Evolutionary conservation across 2,888 invertebrate genomes (phyloP).

Genomic region (Tenthredo amoena): DNA sequence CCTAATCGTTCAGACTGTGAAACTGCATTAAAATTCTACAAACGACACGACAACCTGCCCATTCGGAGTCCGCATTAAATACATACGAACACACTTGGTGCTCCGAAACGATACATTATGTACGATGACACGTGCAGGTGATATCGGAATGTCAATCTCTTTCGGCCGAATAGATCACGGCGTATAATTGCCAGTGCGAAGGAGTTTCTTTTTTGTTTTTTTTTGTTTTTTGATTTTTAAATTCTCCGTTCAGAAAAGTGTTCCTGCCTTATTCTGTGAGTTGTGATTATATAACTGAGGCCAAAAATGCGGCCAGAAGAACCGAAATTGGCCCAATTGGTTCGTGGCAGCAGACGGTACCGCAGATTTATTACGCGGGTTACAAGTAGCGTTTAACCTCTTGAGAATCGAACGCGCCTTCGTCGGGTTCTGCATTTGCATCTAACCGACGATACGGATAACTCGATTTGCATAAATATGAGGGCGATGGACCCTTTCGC

Average conservation of each 20-base stretch:
- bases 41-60: constrained; percentile 26
- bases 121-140: not conserved
- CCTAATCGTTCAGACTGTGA: constrained; percentile 55
- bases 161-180: not conserved
- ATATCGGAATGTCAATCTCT: constrained; percentile 7
- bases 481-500: constrained; percentile 6
- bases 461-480: constrained; percentile 34
- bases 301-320: constrained; percentile 1
- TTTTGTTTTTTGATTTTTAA: not conserved
- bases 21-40: constrained; percentile 61
- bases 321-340: constrained; percentile 5
- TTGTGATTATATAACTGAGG: not conserved
- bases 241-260: not conserved
- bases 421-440: not conserved
- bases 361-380: constrained; percentile 20
- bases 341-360: not conserved
- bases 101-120: not conserved
- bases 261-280: not conserved
- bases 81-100: not conserved
- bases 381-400: constrained; percentile 21
- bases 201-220: not conserved
- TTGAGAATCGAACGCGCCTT: constrained; percentile 27
- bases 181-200: not conserved
- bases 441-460: constrained; percentile 1
- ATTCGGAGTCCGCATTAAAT: constrained; percentile 4